Conservation (phyloP, 2,797 vertebrate species). For the Thamnophis elegans region DNA sequence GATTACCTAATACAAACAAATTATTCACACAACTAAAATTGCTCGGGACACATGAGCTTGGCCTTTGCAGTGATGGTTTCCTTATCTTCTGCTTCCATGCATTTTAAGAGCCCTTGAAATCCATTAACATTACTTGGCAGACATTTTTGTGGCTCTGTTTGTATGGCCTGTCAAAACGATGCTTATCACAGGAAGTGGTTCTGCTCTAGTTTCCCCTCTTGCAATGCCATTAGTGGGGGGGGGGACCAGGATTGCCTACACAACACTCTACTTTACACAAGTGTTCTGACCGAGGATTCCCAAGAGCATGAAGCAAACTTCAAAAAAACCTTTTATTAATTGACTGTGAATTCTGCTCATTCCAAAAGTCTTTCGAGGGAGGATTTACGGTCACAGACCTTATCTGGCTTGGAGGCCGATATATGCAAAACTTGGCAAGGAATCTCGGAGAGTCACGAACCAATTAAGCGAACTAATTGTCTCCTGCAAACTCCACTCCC, state of each 20-base stretch:
- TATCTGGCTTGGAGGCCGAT: no score
- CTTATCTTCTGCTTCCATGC: background rate
- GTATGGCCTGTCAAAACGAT: background rate
- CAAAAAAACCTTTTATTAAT: no score
- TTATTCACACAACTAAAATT: background rate
- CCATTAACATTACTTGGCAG: fast-evolving
- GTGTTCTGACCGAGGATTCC: no score
- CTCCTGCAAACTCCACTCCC: no score
- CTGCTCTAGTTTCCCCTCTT: background rate
- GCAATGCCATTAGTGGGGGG: background rate
- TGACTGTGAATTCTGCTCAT: no score
- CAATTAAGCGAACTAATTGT: no score
- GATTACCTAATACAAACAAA: background rate
- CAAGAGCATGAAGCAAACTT: no score
- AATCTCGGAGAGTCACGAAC: no score
- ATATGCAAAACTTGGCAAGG: no score
- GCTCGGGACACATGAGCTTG: background rate
- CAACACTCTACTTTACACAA: background rate
- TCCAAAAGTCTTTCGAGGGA: no score
- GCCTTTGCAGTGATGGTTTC: background rate
- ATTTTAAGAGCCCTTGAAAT: background rate
- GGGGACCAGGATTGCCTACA: no score
- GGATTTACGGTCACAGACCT: no score
- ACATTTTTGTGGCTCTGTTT: fast-evolving
- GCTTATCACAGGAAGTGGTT: fast-evolving